These are phyloP conservation scores for Neoitamus cyanurus DNA, from an alignment of 2,888 invertebrate genomes.

Conservation along the genomic window DNA sequence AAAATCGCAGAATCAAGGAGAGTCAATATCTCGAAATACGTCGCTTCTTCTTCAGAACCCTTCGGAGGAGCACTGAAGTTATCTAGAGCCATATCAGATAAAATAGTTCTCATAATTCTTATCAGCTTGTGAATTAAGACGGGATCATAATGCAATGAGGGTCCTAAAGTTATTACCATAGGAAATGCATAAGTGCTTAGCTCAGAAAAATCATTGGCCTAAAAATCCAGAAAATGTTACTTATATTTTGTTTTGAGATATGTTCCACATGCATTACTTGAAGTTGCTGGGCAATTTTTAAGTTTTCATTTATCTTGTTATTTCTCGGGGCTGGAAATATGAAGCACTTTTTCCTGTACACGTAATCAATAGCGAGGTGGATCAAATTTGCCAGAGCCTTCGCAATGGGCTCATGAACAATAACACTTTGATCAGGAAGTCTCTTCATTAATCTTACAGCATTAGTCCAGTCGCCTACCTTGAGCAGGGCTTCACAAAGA, in stretches of 20 bases:
- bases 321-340: slow-evolving; percentile 78
- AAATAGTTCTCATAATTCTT: slow-evolving; percentile 67
- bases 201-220: slow-evolving; percentile 76
- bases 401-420: slow-evolving; percentile 83
- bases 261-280: slow-evolving; percentile 32
- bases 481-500: slow-evolving; percentile 87
- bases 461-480: slow-evolving; percentile 91
- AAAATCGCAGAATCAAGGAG: slow-evolving; percentile 89
- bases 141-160: slow-evolving; percentile 88
- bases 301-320: slow-evolving; percentile 64
- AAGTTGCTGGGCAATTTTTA: slow-evolving; percentile 36
- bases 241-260: not conserved
- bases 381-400: slow-evolving; percentile 81
- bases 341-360: slow-evolving; percentile 82
- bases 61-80: slow-evolving; percentile 61
- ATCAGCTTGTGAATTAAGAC: slow-evolving; percentile 89
- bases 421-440: slow-evolving; percentile 83
- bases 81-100: slow-evolving; percentile 64
- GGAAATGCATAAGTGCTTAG: slow-evolving; percentile 83
- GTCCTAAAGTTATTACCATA: slow-evolving; percentile 86
- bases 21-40: slow-evolving; percentile 86
- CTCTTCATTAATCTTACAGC: slow-evolving; percentile 82
- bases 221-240: slow-evolving; percentile 54
- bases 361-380: slow-evolving; percentile 85
- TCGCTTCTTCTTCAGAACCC: slow-evolving; percentile 67